Percentiles rank a stretch among this genome's conserved stretches.
Conservation (phyloP, 2,888 invertebrate genomes). For the Atrina japonica region DNA sequence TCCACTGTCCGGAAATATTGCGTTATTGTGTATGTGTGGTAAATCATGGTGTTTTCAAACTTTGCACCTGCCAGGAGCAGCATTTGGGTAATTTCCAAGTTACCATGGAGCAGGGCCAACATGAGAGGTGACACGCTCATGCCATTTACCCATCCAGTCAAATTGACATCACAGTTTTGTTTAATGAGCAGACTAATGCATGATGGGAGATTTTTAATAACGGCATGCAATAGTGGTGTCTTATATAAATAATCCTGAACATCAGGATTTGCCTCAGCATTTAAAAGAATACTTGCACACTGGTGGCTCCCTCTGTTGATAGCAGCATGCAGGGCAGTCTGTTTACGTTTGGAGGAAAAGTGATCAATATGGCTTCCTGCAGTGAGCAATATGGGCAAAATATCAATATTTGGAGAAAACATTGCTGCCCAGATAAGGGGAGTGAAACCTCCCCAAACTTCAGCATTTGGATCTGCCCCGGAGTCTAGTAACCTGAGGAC, state of each 20-base stretch:
- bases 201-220: constrained; percentile 45
- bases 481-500: constrained; percentile 45
- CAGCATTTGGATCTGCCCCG: constrained; percentile 56
- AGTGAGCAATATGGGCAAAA: constrained; percentile 48
- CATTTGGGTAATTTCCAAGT: constrained; percentile 59
- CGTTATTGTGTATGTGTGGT: constrained; percentile 54
- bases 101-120: constrained; percentile 58
- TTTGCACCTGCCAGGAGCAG: constrained; percentile 61
- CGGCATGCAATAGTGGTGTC: constrained; percentile 61
- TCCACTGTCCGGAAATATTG: constrained; percentile 62
- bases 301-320: constrained; percentile 53
- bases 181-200: constrained; percentile 54
- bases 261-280: constrained; percentile 55
- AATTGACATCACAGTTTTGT: constrained; percentile 60
- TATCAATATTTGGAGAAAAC: constrained; percentile 51
- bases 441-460: constrained; percentile 62
- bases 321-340: constrained; percentile 63
- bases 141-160: constrained; percentile 58
- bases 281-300: constrained; percentile 45
- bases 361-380: constrained; percentile 55
- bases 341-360: constrained; percentile 52
- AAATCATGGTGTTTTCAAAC: constrained; percentile 56
- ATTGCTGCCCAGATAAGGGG: constrained; percentile 62
- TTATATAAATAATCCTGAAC: constrained; percentile 57
- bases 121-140: constrained; percentile 58